Conservation (phyloP, 2,888 invertebrate species). For the Pyrocoelia pectoralis region DNA sequence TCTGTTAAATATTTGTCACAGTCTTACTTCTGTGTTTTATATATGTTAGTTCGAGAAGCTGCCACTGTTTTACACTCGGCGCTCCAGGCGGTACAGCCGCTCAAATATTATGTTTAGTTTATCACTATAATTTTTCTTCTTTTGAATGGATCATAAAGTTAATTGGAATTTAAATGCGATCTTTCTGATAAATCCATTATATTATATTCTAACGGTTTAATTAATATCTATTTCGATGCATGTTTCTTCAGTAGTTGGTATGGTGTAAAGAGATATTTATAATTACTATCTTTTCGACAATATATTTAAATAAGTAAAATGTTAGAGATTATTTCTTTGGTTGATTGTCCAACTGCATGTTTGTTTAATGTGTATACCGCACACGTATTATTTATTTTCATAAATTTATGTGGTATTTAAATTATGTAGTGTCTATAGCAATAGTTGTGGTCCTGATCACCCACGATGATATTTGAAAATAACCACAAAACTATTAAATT, state of each 20-base stretch:
- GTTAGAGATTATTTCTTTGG: conserved; percentile 35
- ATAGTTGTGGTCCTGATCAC: conserved; percentile 43
- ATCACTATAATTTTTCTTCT: conserved; percentile 17
- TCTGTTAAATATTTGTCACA: conserved; percentile 60
- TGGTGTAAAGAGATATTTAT: no score
- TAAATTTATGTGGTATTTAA: conserved; percentile 51
- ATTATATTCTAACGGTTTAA: background rate
- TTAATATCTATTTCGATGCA: background rate
- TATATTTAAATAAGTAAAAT: background rate
- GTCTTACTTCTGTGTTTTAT: conserved; percentile 58
- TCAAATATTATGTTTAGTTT: conserved; percentile 25
- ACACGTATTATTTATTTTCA: conserved; percentile 53
- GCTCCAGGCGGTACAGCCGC: conserved; percentile 52
- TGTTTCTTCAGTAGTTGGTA: background rate
- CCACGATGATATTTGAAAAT: conserved; percentile 42
- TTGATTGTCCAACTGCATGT: conserved; percentile 38
- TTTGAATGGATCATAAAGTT: conserved; percentile 2
- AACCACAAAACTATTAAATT: background rate
- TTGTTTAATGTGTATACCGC: conserved; percentile 51
- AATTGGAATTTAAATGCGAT: conserved; percentile 8
- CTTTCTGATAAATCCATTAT: background rate
- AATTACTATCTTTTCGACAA: background rate
- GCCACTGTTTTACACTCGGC: conserved; percentile 59
- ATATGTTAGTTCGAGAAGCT: conserved; percentile 57
- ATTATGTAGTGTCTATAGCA: conserved; percentile 47